These are phyloP conservation scores for Neuroterus valhalla DNA, from an alignment of 1,140 invertebrate species.

Conservation along the genomic window DNA sequence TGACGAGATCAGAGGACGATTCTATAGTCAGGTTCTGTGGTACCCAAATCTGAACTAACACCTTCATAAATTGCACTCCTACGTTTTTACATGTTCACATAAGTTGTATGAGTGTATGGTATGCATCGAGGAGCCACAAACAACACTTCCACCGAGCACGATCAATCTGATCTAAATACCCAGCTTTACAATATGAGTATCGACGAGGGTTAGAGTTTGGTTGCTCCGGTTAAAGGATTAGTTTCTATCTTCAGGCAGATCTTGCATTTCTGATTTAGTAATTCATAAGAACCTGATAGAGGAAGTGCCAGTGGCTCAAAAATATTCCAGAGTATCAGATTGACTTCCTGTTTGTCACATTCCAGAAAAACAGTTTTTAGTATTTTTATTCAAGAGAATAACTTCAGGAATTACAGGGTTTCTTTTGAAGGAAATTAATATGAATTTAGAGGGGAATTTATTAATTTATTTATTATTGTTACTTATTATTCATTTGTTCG, in stretches of 20 bases:
- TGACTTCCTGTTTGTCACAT: constrained; percentile 9
- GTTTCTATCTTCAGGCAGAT: constrained; percentile 18
- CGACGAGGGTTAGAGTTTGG: constrained; percentile 39
- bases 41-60: constrained; percentile 51
- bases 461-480: no score
- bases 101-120: no score
- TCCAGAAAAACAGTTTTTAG: neutral
- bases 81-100: constrained; percentile 34
- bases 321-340: constrained; percentile 3
- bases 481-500: no score
- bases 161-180: constrained; percentile 67
- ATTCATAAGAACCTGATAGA: constrained; percentile 32
- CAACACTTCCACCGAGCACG: constrained; percentile 53
- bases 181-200: constrained; percentile 50
- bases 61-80: constrained; percentile 43
- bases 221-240: constrained; percentile 22
- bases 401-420: no score
- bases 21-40: constrained; percentile 49
- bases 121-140: constrained; percentile 52
- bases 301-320: constrained; percentile 36
- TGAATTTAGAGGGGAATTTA: no score
- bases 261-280: constrained; percentile 27
- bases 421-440: no score
- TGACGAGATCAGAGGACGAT: constrained; percentile 66
- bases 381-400: neutral